A percentile compares a stretch with the other conserved stretches of the same genome.
These are phyloP conservation scores for Mizuhopecten yessoensis DNA, from an alignment of 1,140 invertebrate species.

Conservation along the genomic window DNA sequence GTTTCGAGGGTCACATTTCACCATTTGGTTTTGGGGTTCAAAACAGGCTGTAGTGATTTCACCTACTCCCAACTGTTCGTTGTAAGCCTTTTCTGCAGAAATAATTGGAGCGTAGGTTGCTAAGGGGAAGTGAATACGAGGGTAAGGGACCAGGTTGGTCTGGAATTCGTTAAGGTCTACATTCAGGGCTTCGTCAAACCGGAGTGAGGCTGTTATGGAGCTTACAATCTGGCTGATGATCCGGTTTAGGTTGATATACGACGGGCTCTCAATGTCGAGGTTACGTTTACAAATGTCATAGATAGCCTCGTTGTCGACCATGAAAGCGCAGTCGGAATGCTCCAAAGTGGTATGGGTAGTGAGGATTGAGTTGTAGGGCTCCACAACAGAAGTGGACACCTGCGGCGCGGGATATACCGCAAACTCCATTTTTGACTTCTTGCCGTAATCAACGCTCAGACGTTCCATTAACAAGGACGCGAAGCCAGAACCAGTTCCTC, in stretches of 20 bases:
- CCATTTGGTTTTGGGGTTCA: constrained; percentile 94
- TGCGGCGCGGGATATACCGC: constrained; percentile 72
- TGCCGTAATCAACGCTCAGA: constrained; percentile 93
- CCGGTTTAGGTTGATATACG: constrained; percentile 81
- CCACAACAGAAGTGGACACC: constrained; percentile 81
- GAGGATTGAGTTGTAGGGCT: constrained; percentile 53
- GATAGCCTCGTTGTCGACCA: constrained; percentile 50
- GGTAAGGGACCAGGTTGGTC: constrained; percentile 81
- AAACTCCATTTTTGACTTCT: constrained; percentile 72
- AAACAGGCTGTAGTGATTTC: constrained; percentile 91
- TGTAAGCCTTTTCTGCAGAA: constrained; percentile 94
- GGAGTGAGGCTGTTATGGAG: constrained; percentile 86
- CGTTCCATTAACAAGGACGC: constrained; percentile 95
- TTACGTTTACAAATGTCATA: constrained; percentile 87
- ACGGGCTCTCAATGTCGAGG: constrained; percentile 84
- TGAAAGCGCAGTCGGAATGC: constrained; percentile 45
- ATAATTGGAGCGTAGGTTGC: constrained; percentile 89
- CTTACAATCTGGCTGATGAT: constrained; percentile 84
- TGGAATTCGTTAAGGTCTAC: constrained; percentile 79
- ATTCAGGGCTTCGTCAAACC: constrained; percentile 86
- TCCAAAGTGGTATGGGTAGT: constrained; percentile 47
- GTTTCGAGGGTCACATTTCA: constrained; percentile 91
- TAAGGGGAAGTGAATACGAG: no score
- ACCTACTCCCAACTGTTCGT: constrained; percentile 88
- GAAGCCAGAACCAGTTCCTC: constrained; percentile 95